Evolutionary conservation across 2,888 invertebrate genomes (phyloP), one percentile per base, ranked within the genome.

Genomic region (Bhutanitis thaidina): DNA sequence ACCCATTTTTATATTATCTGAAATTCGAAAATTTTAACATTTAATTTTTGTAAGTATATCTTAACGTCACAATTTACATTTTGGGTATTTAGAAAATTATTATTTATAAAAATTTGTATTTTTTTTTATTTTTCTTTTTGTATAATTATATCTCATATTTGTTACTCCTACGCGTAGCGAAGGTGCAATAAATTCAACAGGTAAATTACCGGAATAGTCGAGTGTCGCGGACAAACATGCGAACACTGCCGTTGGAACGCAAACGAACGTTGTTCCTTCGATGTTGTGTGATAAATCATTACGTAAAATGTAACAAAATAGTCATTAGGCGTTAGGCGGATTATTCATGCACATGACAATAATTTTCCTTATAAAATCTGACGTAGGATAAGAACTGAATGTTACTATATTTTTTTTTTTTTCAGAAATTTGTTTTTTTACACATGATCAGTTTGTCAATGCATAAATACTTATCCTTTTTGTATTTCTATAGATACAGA

Each of bases 221-320:
- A 52, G 43, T 47, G 47, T 29, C 43, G 47, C 29, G 32, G 25
- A 48, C 47, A 43, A 52, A 52, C 52, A 47, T 37, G 27, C 37
- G 25, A 34, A 52, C 52, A 47, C 52, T 47, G 52, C 16, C 41
- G 32, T 30, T 45, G 46, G 41, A 45, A 49, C 50, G 45, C 53
- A 47, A 54, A 56, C 43, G 41, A 52, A 53, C 39, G 54, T 46
- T 39, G 29, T 40, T 48, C 57, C 59, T 59, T 58, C 57, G 56
- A 44, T 30, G 43, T 48, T 27, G 30, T 55, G 43, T 52, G 61
- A 59, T 61, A 62, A 59, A 58, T 54, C 50, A 53, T 62, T 62
- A 61, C 57, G 58, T 61, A 62, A 62, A 60, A 56, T 47, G 52
- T 57, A 47, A 40, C 43, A 43, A 32, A 16, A 20, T 20, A 20